Evolutionary conservation across 1,140 invertebrate species (phyloP).

Genomic region (Drosophila virilis): DNA sequence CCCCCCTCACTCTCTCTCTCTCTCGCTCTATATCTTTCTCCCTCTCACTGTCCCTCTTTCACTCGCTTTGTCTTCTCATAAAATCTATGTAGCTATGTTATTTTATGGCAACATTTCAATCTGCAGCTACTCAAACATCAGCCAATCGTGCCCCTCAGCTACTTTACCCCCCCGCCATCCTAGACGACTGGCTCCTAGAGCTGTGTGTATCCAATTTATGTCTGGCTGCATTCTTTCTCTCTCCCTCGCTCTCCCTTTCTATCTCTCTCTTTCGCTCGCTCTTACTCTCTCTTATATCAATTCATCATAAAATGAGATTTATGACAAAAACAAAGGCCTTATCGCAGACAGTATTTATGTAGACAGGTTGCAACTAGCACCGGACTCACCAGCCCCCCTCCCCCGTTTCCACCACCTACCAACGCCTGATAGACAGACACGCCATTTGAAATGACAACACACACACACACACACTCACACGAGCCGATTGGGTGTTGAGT

Average conservation of each 20-base stretch:
- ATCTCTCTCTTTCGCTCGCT: neutral
- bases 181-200: neutral
- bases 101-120: slow-evolving; percentile 52
- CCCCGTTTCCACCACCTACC: neutral
- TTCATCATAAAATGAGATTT: slow-evolving; percentile 84
- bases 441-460: slow-evolving; percentile 69
- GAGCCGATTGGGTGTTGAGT: slow-evolving; percentile 16
- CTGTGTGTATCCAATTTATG: slow-evolving; percentile 53
- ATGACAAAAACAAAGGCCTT: slow-evolving; percentile 84
- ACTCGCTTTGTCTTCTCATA: neutral
- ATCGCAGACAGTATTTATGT: slow-evolving; percentile 84
- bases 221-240: slow-evolving; percentile 29
- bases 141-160: slow-evolving; percentile 23
- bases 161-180: neutral
- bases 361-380: slow-evolving; percentile 72
- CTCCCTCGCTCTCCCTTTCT: neutral
- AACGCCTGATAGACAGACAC: slow-evolving; percentile 63
- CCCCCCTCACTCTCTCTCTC: neutral
- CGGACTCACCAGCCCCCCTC: neutral
- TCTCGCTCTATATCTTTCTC: no score
- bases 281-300: slow-evolving; percentile 59
- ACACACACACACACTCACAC: slow-evolving; percentile 32
- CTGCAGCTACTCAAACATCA: slow-evolving; percentile 55
- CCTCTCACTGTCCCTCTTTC: no score
- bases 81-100: slow-evolving; percentile 35